These are phyloP conservation scores for Porphyrio hochstetteri DNA, from an alignment of 2,113 vertebrate species.

Conservation along the genomic window DNA sequence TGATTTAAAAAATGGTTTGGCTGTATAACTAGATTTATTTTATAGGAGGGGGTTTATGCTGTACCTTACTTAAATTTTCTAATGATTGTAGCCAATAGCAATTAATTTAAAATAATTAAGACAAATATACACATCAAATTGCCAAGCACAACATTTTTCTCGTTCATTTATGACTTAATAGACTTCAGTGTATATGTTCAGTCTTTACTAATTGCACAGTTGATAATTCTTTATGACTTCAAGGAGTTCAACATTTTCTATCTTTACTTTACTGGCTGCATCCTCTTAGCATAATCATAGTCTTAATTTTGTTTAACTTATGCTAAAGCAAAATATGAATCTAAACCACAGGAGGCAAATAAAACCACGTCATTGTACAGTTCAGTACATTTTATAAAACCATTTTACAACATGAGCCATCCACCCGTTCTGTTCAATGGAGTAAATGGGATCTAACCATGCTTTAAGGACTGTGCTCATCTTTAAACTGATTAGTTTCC, in stretches of 20 bases:
- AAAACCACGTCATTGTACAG: slow-evolving; percentile 59
- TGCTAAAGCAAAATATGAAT: slow-evolving; percentile 62
- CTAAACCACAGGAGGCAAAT: slow-evolving; percentile 67
- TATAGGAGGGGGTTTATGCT: background rate
- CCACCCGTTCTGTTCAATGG: slow-evolving; percentile 35
- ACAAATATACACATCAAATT: slow-evolving; percentile 45
- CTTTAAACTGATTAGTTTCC: slow-evolving; percentile 52
- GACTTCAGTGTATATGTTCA: slow-evolving; percentile 41
- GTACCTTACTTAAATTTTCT: slow-evolving; percentile 42
- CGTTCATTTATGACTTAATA: slow-evolving; percentile 72
- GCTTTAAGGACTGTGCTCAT: slow-evolving; percentile 15
- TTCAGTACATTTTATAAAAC: slow-evolving; percentile 60
- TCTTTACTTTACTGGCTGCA: slow-evolving; percentile 39
- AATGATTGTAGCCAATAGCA: slow-evolving; percentile 39
- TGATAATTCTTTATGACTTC: slow-evolving; percentile 65
- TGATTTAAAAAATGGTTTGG: background rate
- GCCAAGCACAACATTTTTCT: slow-evolving; percentile 55
- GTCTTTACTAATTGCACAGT: slow-evolving; percentile 63
- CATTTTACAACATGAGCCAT: slow-evolving; percentile 48
- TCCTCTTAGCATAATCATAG: slow-evolving; percentile 52
- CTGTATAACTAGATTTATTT: background rate
- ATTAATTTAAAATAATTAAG: slow-evolving; percentile 66
- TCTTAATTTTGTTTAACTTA: slow-evolving; percentile 72
- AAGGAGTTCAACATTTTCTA: slow-evolving; percentile 29
- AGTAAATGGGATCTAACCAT: slow-evolving; percentile 55